Percentiles rank a stretch among this genome's conserved stretches.
Evolutionary conservation across 2,113 vertebrate species (phyloP).

Genomic region (Genyomyrus donnyi): DNA sequence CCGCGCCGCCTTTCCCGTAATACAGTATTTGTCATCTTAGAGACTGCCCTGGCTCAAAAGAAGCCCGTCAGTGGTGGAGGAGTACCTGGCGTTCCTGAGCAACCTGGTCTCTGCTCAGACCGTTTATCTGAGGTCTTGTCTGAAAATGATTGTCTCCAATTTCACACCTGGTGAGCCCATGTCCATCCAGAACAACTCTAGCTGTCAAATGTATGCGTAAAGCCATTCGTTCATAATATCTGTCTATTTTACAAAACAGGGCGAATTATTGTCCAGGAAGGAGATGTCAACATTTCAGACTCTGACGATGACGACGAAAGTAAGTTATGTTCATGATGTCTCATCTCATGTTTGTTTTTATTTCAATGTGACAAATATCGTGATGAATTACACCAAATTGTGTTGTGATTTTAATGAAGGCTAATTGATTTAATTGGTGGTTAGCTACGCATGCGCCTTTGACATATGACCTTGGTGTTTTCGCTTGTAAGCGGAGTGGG

Average conservation of each 20-base stretch:
- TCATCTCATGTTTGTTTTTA: not conserved
- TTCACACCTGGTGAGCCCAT: constrained; percentile 74
- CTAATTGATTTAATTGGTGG: not conserved
- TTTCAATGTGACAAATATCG: not conserved
- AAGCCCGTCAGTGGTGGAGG: constrained; percentile 78
- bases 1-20: not conserved
- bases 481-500: not conserved
- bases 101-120: constrained; percentile 95
- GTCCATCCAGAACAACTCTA: not conserved
- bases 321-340: constrained; percentile 51
- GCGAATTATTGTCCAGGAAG: constrained; percentile 75
- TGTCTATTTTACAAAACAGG: constrained; percentile 49
- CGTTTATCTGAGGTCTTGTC: constrained; percentile 78
- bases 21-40: constrained; percentile 45
- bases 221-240: not conserved
- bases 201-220: not conserved
- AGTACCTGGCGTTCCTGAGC: constrained; percentile 84
- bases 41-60: constrained; percentile 78
- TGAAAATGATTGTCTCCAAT: constrained; percentile 76
- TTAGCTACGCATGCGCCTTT: not conserved
- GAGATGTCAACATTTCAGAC: constrained; percentile 81
- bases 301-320: constrained; percentile 92
- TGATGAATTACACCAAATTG: not conserved
- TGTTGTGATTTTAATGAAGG: not conserved
- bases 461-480: not conserved